Evolutionary conservation across 2,888 invertebrate species (phyloP).

Genomic region (Synergus laeviventris): DNA sequence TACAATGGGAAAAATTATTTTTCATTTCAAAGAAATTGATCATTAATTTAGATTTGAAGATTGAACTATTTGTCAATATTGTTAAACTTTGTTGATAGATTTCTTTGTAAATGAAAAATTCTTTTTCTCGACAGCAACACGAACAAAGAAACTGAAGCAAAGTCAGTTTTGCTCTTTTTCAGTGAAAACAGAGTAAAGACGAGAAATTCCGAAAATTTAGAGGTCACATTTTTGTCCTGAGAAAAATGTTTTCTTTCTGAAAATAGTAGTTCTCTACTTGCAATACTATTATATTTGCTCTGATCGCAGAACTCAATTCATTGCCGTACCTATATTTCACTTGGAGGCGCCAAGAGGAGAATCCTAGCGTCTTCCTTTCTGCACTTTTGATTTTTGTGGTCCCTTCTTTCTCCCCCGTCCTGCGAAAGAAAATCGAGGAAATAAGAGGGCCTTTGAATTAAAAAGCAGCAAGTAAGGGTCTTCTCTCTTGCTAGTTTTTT

Average conservation of each 20-base stretch:
- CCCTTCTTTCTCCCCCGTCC: conserved; percentile 11
- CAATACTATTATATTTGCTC: not conserved
- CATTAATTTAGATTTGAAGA: too few species aligned
- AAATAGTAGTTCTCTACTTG: not conserved
- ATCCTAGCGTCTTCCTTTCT: conserved; percentile 32
- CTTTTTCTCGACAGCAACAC: not conserved
- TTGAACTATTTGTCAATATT: not conserved
- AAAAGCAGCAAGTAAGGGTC: not conserved
- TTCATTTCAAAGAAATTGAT: conserved; percentile 5
- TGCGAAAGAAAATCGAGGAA: conserved; percentile 28
- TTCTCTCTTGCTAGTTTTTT: not conserved
- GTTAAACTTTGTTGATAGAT: not conserved
- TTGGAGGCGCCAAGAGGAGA: conserved; percentile 40
- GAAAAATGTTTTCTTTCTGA: conserved; percentile 29
- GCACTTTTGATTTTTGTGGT: conserved; percentile 26
- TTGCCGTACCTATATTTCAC: conserved; percentile 34
- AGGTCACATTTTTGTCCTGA: conserved; percentile 34
- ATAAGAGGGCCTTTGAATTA: conserved; percentile 2
- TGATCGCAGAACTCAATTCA: conserved; percentile 19
- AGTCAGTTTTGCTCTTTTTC: conserved; percentile 31
- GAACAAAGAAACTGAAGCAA: conserved; percentile 34
- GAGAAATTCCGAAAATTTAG: not conserved
- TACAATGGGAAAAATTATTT: conserved; percentile 7
- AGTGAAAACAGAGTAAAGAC: conserved; percentile 4
- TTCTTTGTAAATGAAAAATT: conserved; percentile 22